Conservation (phyloP, 2,113 vertebrate genomes). For the Corvus hawaiiensis region DNA sequence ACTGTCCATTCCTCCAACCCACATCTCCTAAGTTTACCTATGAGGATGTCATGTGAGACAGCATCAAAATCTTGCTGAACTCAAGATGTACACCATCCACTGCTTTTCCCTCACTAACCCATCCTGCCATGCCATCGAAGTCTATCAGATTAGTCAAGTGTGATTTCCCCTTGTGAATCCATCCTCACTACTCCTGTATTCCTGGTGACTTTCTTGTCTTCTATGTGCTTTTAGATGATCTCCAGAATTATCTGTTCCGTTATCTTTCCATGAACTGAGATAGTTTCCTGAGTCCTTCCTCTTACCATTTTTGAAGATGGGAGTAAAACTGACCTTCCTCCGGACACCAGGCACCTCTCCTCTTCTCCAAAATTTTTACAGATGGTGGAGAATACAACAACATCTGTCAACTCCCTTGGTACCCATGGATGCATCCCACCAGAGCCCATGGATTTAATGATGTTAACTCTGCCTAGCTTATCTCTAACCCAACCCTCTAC, state of each 20-base stretch:
- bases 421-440: not conserved
- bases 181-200: not conserved
- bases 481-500: not conserved
- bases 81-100: not conserved
- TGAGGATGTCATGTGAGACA: not conserved
- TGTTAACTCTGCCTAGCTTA: not conserved
- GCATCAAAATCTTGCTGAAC: not conserved
- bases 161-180: not conserved
- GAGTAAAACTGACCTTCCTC: not conserved
- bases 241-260: not conserved
- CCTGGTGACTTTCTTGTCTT: not conserved
- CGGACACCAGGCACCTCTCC: not conserved
- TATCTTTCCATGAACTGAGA: not conserved
- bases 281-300: not conserved
- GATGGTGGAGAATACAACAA: not conserved
- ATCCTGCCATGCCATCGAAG: not conserved
- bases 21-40: not conserved
- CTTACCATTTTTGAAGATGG: not conserved
- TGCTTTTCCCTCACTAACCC: not conserved
- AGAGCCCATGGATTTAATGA: not conserved
- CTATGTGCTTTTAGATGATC: not conserved
- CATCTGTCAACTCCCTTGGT: accelerated
- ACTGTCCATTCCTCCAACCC: not conserved
- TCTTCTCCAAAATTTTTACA: not conserved
- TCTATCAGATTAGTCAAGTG: not conserved